A percentile compares a stretch with the other conserved stretches of the same genome.
phyloP scores from a whole-genome alignment of 53 echinoderm and acorn worm species.

The Zoroaster sp. region DNA sequence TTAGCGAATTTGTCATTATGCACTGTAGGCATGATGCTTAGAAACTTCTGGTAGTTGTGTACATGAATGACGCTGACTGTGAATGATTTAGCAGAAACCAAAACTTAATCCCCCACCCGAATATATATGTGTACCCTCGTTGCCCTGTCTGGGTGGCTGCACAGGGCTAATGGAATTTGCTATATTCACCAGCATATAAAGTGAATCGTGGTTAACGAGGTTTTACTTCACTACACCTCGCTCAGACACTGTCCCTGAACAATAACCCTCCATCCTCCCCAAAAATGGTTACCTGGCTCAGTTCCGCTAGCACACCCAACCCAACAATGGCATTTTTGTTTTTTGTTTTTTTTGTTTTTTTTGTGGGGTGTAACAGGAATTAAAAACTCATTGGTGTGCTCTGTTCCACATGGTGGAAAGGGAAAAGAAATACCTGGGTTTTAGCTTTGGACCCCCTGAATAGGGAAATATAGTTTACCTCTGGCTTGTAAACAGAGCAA shows the following conservation, averaged over 20 bases:
- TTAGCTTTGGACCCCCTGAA: slow-evolving; percentile 54
- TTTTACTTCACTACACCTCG: not conserved
- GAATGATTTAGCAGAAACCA: no score
- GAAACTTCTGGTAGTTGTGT: no score
- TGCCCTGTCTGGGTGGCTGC: not conserved
- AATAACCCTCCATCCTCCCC: not conserved
- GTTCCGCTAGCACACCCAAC: not conserved
- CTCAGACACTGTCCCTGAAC: not conserved
- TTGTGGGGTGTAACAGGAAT: slow-evolving; percentile 23
- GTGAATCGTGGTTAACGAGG: not conserved
- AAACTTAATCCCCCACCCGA: no score
- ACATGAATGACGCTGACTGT: no score
- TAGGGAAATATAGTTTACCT: slow-evolving; percentile 54
- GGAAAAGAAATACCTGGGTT: slow-evolving; percentile 16
- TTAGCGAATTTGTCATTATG: no score
- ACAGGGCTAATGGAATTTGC: no score
- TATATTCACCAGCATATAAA: not conserved
- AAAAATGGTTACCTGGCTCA: not conserved
- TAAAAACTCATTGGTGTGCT: slow-evolving; percentile 1
- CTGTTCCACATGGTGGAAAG: not conserved
- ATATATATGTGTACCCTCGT: no score
- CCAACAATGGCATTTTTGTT: slow-evolving; percentile 28
- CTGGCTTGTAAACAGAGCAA: slow-evolving; percentile 65
- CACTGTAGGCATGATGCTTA: no score
- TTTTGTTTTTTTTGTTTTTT: no score